A percentile compares a stretch with the other conserved stretches of the same genome.
phyloP scores from a whole-genome alignment of 2,113 vertebrate genomes.

The Oenanthe melanoleuca region DNA sequence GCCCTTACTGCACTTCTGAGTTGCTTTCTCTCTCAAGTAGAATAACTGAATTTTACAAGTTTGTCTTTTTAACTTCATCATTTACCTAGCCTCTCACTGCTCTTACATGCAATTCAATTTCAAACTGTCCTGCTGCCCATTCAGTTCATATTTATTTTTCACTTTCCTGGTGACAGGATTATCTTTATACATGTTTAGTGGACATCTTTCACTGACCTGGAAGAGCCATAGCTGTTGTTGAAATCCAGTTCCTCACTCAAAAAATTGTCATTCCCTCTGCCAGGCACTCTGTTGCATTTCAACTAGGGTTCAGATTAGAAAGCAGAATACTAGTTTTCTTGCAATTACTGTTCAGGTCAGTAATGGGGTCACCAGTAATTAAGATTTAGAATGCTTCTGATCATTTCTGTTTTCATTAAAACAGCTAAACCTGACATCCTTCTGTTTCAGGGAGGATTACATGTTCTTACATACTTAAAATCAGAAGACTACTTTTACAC shows the following conservation, averaged over 20 bases:
- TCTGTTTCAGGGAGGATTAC: background rate
- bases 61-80: background rate
- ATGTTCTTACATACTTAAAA: background rate
- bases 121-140: background rate
- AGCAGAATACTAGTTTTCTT: background rate
- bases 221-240: background rate
- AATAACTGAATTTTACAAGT: background rate
- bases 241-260: background rate
- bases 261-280: background rate
- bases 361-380: background rate
- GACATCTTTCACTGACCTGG: background rate
- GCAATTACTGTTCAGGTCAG: background rate
- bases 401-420: background rate
- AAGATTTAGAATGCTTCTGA: background rate
- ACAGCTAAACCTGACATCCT: background rate
- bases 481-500: background rate
- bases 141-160: background rate
- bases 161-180: background rate
- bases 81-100: background rate
- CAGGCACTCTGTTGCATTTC: background rate
- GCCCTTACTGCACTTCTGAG: background rate
- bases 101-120: background rate
- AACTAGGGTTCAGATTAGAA: background rate
- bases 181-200: background rate
- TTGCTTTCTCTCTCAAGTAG: background rate